Evolutionary conservation across 2,113 vertebrate species (phyloP).

Genomic region (Eleginops maclovinus): DNA sequence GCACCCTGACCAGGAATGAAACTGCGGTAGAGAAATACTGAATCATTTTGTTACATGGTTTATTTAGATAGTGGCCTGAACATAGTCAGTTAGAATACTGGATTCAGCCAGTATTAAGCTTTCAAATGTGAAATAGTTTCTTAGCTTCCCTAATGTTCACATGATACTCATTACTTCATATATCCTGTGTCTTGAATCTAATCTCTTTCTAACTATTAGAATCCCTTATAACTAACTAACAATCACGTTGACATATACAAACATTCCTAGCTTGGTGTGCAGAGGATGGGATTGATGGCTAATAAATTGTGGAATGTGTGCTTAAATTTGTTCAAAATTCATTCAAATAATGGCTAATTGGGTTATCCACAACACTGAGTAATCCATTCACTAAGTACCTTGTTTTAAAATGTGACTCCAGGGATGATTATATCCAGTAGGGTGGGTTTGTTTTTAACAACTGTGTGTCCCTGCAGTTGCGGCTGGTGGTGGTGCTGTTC

Average conservation of each 20-base stretch:
- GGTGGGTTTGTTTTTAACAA: background rate
- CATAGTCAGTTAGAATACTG: too few species aligned
- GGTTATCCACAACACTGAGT: too few species aligned
- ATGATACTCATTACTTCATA: too few species aligned
- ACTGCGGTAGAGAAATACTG: background rate
- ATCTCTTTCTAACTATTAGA: too few species aligned
- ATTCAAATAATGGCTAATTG: background rate
- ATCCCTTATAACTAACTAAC: too few species aligned
- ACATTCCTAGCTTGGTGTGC: background rate
- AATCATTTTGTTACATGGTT: background rate
- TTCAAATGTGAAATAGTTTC: too few species aligned
- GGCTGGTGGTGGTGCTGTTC: constrained; percentile 91
- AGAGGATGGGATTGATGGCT: background rate
- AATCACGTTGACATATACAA: background rate
- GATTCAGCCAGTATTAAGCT: too few species aligned
- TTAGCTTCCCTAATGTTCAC: too few species aligned
- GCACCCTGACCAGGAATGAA: background rate
- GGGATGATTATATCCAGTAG: background rate
- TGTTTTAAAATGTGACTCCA: background rate
- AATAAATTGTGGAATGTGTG: background rate
- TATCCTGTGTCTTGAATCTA: too few species aligned
- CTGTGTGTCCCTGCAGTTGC: constrained; percentile 83
- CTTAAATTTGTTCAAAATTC: background rate
- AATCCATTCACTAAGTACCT: background rate
- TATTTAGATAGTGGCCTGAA: background rate